phyloP scores from a whole-genome alignment of 2,888 invertebrate species.

The Scaptomyza tumidula region DNA sequence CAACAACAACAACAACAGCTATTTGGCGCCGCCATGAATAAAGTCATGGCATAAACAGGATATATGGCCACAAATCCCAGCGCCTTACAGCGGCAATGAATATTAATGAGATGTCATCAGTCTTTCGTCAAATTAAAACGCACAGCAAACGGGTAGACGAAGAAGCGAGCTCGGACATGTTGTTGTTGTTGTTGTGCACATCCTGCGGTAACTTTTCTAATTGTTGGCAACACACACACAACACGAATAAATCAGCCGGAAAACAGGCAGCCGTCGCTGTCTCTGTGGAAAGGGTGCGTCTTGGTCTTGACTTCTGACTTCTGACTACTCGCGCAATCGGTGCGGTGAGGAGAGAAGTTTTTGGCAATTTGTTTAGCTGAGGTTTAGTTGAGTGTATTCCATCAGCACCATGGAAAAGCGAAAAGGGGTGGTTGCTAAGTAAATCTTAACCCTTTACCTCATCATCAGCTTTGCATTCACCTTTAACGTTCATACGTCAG shows the following conservation, averaged over 20 bases:
- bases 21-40: constrained; percentile 63
- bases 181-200: constrained; percentile 50
- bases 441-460: constrained; percentile 54
- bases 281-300: constrained; percentile 40
- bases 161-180: constrained; percentile 9
- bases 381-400: constrained; percentile 56
- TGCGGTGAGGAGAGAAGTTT: constrained; percentile 42
- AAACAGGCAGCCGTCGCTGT: constrained; percentile 44
- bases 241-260: constrained; percentile 82
- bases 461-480: constrained; percentile 9
- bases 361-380: constrained; percentile 70
- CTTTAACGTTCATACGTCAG: constrained; percentile 66
- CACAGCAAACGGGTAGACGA: constrained; percentile 60
- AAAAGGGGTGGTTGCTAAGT: constrained; percentile 22
- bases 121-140: constrained; percentile 83
- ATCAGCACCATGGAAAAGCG: constrained; percentile 32
- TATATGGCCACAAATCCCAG: constrained; percentile 76
- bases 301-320: constrained; percentile 17
- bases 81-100: constrained; percentile 82
- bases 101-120: constrained; percentile 85
- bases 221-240: constrained; percentile 76
- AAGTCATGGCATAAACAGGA: constrained; percentile 68
- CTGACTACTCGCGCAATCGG: constrained; percentile 1
- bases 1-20: constrained; percentile 28
- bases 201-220: constrained; percentile 82